These are phyloP conservation scores for Leptoclinus maculatus DNA, from an alignment of 2,797 vertebrate genomes.

Conservation along the genomic window DNA sequence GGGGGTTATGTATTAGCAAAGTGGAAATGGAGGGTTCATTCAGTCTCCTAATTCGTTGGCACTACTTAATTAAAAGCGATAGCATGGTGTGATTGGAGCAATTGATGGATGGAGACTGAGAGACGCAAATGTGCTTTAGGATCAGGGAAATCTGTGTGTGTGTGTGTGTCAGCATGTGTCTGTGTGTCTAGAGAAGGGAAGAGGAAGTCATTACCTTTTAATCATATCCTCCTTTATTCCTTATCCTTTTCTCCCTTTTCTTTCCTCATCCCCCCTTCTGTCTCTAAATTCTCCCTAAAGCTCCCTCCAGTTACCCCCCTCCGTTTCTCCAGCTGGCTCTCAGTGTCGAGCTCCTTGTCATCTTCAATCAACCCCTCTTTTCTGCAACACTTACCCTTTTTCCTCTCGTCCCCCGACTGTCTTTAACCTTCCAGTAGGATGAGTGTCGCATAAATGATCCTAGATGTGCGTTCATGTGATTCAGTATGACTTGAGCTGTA, in stretches of 20 bases:
- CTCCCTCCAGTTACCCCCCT: conserved; percentile 37
- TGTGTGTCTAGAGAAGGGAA: conserved; percentile 55
- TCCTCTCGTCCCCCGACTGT: conserved; percentile 46
- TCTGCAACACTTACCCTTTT: conserved; percentile 56
- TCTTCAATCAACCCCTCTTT: conserved; percentile 70
- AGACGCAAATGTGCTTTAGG: conserved; percentile 54
- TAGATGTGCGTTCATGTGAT: conserved; percentile 18
- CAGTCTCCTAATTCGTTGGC: conserved; percentile 69
- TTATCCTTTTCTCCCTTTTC: conserved; percentile 43
- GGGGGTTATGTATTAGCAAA: conserved; percentile 65
- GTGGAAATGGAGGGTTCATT: conserved; percentile 68
- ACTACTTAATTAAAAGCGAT: conserved; percentile 79
- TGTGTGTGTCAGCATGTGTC: conserved; percentile 19
- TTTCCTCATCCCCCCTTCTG: conserved; percentile 49
- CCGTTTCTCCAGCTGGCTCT: conserved; percentile 70
- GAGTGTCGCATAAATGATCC: conserved; percentile 37
- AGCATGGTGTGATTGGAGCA: conserved; percentile 66
- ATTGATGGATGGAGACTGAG: conserved; percentile 68
- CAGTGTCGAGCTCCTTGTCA: conserved; percentile 67
- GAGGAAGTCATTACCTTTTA: conserved; percentile 81
- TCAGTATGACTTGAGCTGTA: conserved; percentile 35
- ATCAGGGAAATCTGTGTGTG: conserved; percentile 30
- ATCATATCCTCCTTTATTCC: conserved; percentile 67
- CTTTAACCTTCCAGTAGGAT: conserved; percentile 59
- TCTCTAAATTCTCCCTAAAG: conserved; percentile 57